phyloP scores from a whole-genome alignment of 2,888 invertebrate genomes.

The Diarsia brunnea region DNA sequence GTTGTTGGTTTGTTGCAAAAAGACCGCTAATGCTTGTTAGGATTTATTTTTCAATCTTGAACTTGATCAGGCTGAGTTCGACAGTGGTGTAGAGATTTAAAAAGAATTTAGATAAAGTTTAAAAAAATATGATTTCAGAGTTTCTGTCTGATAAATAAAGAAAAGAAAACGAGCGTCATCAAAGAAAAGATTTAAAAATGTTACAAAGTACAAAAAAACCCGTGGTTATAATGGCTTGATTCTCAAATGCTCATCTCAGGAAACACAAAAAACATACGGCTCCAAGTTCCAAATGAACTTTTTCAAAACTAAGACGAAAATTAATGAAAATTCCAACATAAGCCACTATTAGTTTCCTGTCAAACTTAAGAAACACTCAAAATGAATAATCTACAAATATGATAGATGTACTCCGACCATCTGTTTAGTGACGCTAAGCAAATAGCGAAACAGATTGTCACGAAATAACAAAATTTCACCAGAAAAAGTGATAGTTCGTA shows the following conservation, averaged over 20 bases:
- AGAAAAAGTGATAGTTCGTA: slow-evolving; percentile 80
- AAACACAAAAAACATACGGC: slow-evolving; percentile 7
- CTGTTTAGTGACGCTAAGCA: slow-evolving; percentile 88
- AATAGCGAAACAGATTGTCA: slow-evolving; percentile 91
- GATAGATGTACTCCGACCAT: slow-evolving; percentile 84
- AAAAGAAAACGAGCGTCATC: neutral
- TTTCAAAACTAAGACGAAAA: slow-evolving; percentile 49
- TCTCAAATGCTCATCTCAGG: neutral
- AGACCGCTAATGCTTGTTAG: slow-evolving; percentile 67
- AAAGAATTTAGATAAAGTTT: slow-evolving; percentile 5
- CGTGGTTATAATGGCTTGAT: neutral
- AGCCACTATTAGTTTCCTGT: slow-evolving; percentile 76
- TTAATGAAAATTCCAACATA: slow-evolving; percentile 71
- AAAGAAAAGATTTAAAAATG: too few relatives aligned
- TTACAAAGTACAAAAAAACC: too few relatives aligned
- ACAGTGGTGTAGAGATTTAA: slow-evolving; percentile 17
- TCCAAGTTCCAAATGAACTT: slow-evolving; percentile 48
- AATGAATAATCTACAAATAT: slow-evolving; percentile 83
- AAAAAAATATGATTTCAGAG: slow-evolving; percentile 7
- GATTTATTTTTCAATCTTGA: slow-evolving; percentile 64
- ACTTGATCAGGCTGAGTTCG: slow-evolving; percentile 55
- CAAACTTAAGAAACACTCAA: slow-evolving; percentile 72
- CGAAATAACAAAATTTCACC: slow-evolving; percentile 88
- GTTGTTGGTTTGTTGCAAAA: slow-evolving; percentile 79
- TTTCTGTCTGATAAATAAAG: neutral